phyloP scores from a whole-genome alignment of 2,113 vertebrate genomes.

The Erythrocercus mccallii region DNA sequence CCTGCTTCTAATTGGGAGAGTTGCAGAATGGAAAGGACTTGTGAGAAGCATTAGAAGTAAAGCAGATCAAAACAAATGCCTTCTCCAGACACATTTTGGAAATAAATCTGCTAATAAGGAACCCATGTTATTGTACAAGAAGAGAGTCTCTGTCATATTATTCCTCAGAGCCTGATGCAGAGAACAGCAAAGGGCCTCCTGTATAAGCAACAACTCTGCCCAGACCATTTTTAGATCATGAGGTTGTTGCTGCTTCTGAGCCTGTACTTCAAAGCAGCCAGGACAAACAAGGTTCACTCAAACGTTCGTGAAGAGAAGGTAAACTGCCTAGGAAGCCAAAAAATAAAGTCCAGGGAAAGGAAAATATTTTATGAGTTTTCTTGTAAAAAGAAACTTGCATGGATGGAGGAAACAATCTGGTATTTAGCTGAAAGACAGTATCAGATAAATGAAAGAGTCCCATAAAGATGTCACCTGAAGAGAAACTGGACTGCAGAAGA shows the following conservation, averaged over 20 bases:
- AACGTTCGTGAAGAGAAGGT: not conserved
- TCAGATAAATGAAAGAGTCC: not conserved
- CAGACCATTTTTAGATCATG: not conserved
- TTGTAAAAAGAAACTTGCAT: not conserved
- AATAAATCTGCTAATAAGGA: not conserved
- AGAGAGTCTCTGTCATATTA: not conserved
- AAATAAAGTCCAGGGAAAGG: not conserved
- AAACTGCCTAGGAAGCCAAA: not conserved
- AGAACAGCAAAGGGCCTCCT: not conserved
- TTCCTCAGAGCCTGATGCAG: not conserved
- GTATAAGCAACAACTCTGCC: not conserved
- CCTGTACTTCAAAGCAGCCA: conserved; percentile 6
- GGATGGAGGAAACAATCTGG: not conserved
- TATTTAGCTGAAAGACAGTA: not conserved
- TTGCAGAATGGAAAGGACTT: not conserved
- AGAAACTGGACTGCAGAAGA: not conserved
- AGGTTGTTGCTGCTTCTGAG: not conserved
- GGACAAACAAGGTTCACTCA: conserved; percentile 16
- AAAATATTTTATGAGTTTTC: conserved; percentile 32
- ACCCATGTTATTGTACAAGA: not conserved
- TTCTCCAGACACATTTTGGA: not conserved
- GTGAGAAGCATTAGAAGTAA: not conserved
- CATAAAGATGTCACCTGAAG: not conserved
- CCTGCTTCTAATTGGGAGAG: not conserved
- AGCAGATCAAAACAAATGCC: not conserved